A percentile compares a stretch with the other conserved stretches of the same genome.
phyloP scores from a whole-genome alignment of 2,888 invertebrate genomes.

The Villa cingulata region DNA sequence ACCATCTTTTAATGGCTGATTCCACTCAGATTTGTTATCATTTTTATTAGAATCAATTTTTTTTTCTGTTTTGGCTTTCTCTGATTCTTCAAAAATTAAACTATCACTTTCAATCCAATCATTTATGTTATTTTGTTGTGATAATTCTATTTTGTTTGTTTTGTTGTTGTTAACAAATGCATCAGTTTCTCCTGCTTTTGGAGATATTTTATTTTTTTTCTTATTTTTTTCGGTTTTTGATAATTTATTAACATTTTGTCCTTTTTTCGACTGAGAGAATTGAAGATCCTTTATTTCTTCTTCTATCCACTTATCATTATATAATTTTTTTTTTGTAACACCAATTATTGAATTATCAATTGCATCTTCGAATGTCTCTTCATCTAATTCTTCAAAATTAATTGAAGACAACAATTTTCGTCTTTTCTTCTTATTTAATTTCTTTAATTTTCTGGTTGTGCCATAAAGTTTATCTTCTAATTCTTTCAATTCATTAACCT shows the following conservation, averaged over 20 bases:
- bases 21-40: slow-evolving; percentile 30
- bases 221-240: background rate
- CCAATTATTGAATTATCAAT: slow-evolving; percentile 26
- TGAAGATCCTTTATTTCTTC: slow-evolving; percentile 20
- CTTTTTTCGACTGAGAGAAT: too few species aligned
- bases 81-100: background rate
- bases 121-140: background rate
- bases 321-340: slow-evolving; percentile 6
- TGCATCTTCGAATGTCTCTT: slow-evolving; percentile 27
- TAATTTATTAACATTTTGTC: background rate
- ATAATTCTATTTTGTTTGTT: background rate
- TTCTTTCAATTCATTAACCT: slow-evolving; percentile 34
- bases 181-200: too few species aligned
- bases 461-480: slow-evolving; percentile 40
- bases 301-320: slow-evolving; percentile 27
- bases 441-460: slow-evolving; percentile 33
- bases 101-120: background rate
- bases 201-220: too few species aligned
- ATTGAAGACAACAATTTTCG: slow-evolving; percentile 26
- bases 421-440: slow-evolving; percentile 33
- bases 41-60: background rate
- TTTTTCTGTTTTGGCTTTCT: background rate
- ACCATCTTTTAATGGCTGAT: slow-evolving; percentile 33
- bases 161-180: too few species aligned
- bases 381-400: slow-evolving; percentile 26